Percentiles rank a stretch among this genome's conserved stretches.
Evolutionary conservation across 2,113 vertebrate species (phyloP).

Genomic region (Triplophysa siluroides): DNA sequence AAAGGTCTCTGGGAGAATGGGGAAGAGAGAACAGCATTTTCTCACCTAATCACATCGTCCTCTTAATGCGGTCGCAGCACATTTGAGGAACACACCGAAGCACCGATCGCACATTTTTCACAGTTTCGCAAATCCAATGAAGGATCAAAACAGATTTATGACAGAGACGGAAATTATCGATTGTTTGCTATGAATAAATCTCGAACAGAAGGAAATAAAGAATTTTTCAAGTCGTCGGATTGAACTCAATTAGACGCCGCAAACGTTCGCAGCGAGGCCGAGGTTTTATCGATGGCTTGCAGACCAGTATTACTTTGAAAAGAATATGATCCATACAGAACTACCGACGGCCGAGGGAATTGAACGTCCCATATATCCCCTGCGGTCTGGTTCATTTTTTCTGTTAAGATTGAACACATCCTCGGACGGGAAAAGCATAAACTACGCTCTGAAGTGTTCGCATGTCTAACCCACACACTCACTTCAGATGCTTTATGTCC

Average conservation of each 20-base stretch:
- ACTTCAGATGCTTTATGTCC: slow-evolving; percentile 32
- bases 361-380: not conserved
- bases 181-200: slow-evolving; percentile 33
- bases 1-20: not conserved
- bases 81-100: slow-evolving; percentile 6
- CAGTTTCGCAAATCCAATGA: slow-evolving; percentile 31
- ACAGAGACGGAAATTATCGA: slow-evolving; percentile 20
- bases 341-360: not conserved
- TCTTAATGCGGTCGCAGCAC: slow-evolving; percentile 28
- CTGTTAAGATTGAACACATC: slow-evolving; percentile 11
- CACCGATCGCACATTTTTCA: slow-evolving; percentile 34
- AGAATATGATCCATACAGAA: slow-evolving; percentile 2
- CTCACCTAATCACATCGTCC: slow-evolving; percentile 4
- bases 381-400: not conserved
- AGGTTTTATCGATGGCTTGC: slow-evolving; percentile 17
- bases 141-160: slow-evolving; percentile 20
- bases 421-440: slow-evolving; percentile 1
- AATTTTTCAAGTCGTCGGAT: slow-evolving; percentile 8
- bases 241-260: slow-evolving; percentile 21
- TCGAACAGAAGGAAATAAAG: slow-evolving; percentile 10
- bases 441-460: not conserved
- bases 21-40: slow-evolving; percentile 13
- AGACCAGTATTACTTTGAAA: slow-evolving; percentile 6
- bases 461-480: slow-evolving; percentile 19
- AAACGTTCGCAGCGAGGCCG: not conserved